Conservation (phyloP, 2,888 invertebrate species). For the Eledone cirrhosa region DNA sequence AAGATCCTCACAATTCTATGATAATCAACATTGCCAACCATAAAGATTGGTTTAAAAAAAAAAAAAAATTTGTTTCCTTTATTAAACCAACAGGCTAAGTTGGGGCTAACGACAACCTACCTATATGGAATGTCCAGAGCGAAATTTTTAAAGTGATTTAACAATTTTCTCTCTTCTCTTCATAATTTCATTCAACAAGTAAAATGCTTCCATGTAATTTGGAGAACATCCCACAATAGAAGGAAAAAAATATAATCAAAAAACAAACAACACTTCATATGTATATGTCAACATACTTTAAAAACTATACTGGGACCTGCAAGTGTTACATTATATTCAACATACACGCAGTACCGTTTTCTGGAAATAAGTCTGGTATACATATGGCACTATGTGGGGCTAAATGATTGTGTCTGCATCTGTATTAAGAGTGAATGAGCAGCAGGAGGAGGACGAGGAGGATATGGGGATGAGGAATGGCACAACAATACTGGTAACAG, state of each 20-base stretch:
- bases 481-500: too few relatives aligned
- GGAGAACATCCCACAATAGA: not conserved
- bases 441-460: too few relatives aligned
- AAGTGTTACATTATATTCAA: constrained; percentile 26
- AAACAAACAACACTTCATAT: constrained; percentile 23
- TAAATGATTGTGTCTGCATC: not conserved
- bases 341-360: constrained; percentile 19
- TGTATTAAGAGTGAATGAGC: too few relatives aligned
- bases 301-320: constrained; percentile 23
- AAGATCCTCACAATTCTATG: too few relatives aligned
- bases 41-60: constrained; percentile 6
- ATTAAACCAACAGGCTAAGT: too few relatives aligned
- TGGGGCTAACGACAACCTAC: not conserved
- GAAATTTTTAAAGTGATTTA: not conserved
- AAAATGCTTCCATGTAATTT: constrained; percentile 8
- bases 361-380: constrained; percentile 26
- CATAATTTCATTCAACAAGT: constrained; percentile 21
- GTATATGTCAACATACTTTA: constrained; percentile 26
- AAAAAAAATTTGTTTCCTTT: not conserved
- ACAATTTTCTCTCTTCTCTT: not conserved
- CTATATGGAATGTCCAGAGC: constrained; percentile 18
- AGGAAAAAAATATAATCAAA: too few relatives aligned
- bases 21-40: too few relatives aligned
- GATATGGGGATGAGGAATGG: too few relatives aligned
- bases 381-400: constrained; percentile 21